Conservation (phyloP, 35 echinoderm and acorn worm species). For the Heliocidaris erythrogramma region DNA sequence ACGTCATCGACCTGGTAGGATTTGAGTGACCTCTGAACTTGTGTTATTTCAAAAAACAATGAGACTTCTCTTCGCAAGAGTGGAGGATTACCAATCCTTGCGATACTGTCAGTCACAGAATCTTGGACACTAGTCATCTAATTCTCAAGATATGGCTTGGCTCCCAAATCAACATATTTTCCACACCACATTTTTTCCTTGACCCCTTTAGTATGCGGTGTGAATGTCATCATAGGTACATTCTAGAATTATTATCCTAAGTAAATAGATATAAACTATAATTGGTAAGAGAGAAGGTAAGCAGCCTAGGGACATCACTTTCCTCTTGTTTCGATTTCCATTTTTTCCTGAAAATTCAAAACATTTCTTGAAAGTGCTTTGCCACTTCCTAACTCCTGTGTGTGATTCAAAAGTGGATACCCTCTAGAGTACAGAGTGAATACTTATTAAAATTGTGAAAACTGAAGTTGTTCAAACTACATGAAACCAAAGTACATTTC, state of each 20-base stretch:
- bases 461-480: too few relatives aligned
- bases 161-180: not conserved
- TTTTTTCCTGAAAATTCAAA: not conserved
- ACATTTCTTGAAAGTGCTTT: not conserved
- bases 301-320: not conserved
- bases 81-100: constrained; percentile 8
- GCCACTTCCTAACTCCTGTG: not conserved
- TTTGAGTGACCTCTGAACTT: not conserved
- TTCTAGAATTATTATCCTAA: not conserved
- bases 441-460: too few relatives aligned
- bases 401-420: too few relatives aligned
- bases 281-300: not conserved
- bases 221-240: not conserved
- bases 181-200: not conserved
- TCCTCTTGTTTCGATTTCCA: not conserved
- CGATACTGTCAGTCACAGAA: not conserved
- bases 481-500: too few relatives aligned
- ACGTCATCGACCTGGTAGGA: not conserved
- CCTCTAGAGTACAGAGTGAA: too few relatives aligned
- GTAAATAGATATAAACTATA: constrained; percentile 14
- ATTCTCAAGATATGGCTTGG: not conserved
- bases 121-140: not conserved
- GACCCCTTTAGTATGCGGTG: not conserved
- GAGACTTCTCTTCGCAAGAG: not conserved
- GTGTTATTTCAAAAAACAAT: constrained; percentile 50